Base-by-base conservation (phyloP, 2,888 invertebrate species). In the Antheraea yamamai region DNA sequence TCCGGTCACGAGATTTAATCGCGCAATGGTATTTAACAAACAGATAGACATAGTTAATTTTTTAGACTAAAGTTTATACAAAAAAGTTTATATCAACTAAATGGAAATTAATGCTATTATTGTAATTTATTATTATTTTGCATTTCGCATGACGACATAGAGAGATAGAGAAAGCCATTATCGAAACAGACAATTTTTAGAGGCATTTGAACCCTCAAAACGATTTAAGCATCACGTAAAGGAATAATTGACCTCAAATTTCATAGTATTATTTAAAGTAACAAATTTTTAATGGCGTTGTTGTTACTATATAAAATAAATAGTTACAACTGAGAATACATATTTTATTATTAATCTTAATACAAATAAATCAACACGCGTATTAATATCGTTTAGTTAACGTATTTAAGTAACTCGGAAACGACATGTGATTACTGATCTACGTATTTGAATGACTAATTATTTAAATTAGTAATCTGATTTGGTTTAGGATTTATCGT, bases 391-490 rank as follows among this genome's bases (percentile, higher is more conserved):
- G 47, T 47, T 47, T 7, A 47, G 47, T 47, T 47, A 47, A 47
- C 47, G 47, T 47, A 12, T 70, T 39, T 70, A 30, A 30, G 20
- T 70, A 70, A 70, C 12, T 66, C 30, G 16, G 30, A 30, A 30
- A 66, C 30, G 30, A 30, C 18, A 39, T 39, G 20, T 39, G 68
- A 39, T 39, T 70, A 70, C 35, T 20, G 35, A 35, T 70, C 18
- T 39, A 30, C 68, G 30, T 30, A 39, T 39, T 70, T 35, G 68
- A 70, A 70, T 68, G 10, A 68, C 35, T 68, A 68, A 68, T 68
- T 68, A 68, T 68, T 68, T 30, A 68, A 35, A 68, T 39, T 30
- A 39, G 66, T 66, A 66, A 66, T 66, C 68, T 70, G 35, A 70
- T 70, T 70, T 39, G 20, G 39, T 70, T 70, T 70, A 39, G 20